These are phyloP conservation scores for Baccha elongata DNA, from an alignment of 2,888 invertebrate genomes.

Conservation along the genomic window DNA sequence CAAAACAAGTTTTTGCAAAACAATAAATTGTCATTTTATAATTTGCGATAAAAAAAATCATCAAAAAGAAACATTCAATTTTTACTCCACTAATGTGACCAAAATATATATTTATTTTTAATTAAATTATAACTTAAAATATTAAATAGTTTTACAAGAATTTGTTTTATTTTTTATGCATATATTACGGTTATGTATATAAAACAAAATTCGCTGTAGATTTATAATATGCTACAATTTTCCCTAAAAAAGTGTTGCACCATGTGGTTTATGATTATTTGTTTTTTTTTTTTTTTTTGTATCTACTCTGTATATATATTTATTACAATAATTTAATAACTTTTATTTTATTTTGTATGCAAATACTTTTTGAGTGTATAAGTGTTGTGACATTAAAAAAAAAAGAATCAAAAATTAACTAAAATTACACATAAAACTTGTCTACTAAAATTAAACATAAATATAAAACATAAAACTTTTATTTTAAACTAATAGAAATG, in stretches of 20 bases:
- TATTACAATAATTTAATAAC: conserved; percentile 18
- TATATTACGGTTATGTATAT: conserved; percentile 5
- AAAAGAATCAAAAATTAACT: background rate
- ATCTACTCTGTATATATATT: background rate
- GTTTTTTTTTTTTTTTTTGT: background rate
- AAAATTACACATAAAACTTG: background rate
- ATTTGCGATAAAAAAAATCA: background rate
- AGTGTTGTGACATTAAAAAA: conserved; percentile 17
- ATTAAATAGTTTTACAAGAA: conserved; percentile 24
- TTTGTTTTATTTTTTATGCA: conserved; percentile 11
- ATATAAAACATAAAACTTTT: conserved; percentile 9
- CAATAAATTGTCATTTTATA: too few relatives aligned
- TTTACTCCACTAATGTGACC: conserved; percentile 40
- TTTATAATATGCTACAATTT: conserved; percentile 29
- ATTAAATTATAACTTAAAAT: conserved; percentile 28
- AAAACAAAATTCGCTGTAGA: conserved; percentile 40
- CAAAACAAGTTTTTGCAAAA: too few relatives aligned
- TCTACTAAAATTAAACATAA: too few relatives aligned
- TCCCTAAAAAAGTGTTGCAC: conserved; percentile 60
- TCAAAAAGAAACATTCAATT: background rate
- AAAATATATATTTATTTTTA: conserved; percentile 49
- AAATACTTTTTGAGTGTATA: conserved; percentile 19
- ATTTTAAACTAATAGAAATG: conserved; percentile 22
- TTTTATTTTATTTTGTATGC: background rate
- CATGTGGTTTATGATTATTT: conserved; percentile 44